Conservation (phyloP, 2,888 invertebrate species). For the Pasiphila rectangulata region DNA sequence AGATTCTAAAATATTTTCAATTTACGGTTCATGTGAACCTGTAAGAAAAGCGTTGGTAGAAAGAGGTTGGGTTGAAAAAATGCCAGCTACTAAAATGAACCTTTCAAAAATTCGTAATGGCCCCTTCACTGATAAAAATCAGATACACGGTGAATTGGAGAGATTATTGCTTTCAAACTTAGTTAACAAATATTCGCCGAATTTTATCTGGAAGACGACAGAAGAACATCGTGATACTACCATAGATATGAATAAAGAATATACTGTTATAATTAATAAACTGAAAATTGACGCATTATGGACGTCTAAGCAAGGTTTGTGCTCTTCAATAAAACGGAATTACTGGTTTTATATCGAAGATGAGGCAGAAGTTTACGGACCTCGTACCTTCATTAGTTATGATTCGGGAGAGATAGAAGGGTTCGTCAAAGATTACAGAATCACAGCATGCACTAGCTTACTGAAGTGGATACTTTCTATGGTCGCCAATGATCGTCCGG, state of each 20-base stretch:
- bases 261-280: conserved; percentile 58
- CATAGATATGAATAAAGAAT: conserved; percentile 50
- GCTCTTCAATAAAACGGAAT: conserved; percentile 79
- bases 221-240: conserved; percentile 42
- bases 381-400: conserved; percentile 85
- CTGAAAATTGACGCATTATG: conserved; percentile 60
- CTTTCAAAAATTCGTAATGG: conserved; percentile 57
- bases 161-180: conserved; percentile 65
- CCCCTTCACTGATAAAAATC: conserved; percentile 41
- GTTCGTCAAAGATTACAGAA: conserved; percentile 86
- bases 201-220: conserved; percentile 64
- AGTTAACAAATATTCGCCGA: conserved; percentile 57
- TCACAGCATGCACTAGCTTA: conserved; percentile 89
- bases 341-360: conserved; percentile 83
- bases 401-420: conserved; percentile 79
- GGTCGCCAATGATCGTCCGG: conserved; percentile 58
- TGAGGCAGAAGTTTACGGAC: conserved; percentile 84
- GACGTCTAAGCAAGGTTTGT: conserved; percentile 73
- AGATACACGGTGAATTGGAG: conserved; percentile 58
- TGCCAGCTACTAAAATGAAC: conserved; percentile 65
- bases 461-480: conserved; percentile 81
- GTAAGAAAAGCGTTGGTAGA: conserved; percentile 81
- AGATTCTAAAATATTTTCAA: conserved; percentile 77
- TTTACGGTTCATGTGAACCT: conserved; percentile 74
- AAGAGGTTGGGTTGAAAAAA: conserved; percentile 88